Percentiles rank a stretch among this genome's conserved stretches.
Conservation (phyloP, 1,140 invertebrate species). For the Bradynema listronoti region DNA sequence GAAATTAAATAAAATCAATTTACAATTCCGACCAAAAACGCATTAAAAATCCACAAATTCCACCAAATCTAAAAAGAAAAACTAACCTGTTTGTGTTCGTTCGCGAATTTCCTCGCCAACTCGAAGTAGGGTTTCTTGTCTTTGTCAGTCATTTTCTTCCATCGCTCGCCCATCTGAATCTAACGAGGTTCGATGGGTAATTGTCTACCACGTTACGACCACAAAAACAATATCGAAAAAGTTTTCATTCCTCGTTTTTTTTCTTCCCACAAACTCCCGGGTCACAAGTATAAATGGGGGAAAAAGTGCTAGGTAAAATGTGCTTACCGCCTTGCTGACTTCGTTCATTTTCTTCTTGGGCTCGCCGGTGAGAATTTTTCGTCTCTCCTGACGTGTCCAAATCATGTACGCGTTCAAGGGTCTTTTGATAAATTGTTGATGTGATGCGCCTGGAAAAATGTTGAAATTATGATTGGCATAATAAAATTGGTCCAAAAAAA, state of each 20-base stretch:
- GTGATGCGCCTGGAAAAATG: conserved; percentile 24
- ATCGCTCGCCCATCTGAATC: conserved; percentile 50
- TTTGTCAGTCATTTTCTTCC: conserved; percentile 48
- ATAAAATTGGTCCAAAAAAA: too few relatives aligned
- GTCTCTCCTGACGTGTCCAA: conserved; percentile 59
- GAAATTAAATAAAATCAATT: too few relatives aligned
- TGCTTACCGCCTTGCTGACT: conserved; percentile 14
- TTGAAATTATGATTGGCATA: too few relatives aligned
- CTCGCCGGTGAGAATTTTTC: conserved; percentile 58
- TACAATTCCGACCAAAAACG: too few relatives aligned
- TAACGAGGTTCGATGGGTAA: conserved; percentile 15
- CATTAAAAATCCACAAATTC: too few relatives aligned
- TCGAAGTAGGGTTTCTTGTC: conserved; percentile 50
- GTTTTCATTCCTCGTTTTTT: too few relatives aligned
- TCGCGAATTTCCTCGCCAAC: conserved; percentile 33
- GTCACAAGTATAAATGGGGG: too few relatives aligned
- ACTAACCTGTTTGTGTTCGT: conserved; percentile 48
- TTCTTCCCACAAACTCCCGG: too few relatives aligned
- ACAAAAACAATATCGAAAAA: conserved; percentile 18
- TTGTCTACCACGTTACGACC: conserved; percentile 15
- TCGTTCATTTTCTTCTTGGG: conserved; percentile 51
- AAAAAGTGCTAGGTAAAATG: too few relatives aligned
- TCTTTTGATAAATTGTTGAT: conserved; percentile 44
- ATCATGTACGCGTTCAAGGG: conserved; percentile 51
- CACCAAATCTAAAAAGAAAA: conserved; percentile 7